phyloP scores from a whole-genome alignment of 2,113 vertebrate genomes.

The Monarcha castaneiventris region DNA sequence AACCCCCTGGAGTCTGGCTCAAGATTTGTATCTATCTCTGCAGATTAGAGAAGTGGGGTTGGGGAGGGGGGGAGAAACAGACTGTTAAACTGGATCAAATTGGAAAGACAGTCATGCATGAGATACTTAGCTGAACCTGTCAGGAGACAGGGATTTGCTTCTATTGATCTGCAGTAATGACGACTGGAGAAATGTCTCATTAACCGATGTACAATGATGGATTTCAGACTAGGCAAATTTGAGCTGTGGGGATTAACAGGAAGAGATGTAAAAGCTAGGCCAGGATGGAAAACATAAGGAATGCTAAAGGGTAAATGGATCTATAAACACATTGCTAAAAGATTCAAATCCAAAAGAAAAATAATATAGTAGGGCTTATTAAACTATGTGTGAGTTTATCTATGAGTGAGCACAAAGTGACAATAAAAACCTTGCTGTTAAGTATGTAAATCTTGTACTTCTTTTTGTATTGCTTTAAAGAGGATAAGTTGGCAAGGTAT shows the following conservation, averaged over 20 bases:
- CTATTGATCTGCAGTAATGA: slow-evolving; percentile 55
- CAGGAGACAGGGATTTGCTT: slow-evolving; percentile 66
- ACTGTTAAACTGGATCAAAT: slow-evolving; percentile 55
- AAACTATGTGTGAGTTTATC: not conserved
- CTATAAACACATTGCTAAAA: not conserved
- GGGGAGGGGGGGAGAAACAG: slow-evolving; percentile 7
- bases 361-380: not conserved
- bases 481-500: not conserved
- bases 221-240: slow-evolving; percentile 26
- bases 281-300: not conserved
- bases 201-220: not conserved
- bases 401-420: not conserved
- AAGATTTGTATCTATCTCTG: slow-evolving; percentile 46
- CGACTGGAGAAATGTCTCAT: slow-evolving; percentile 47
- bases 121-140: slow-evolving; percentile 59
- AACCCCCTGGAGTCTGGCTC: slow-evolving; percentile 33
- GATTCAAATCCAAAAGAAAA: not conserved
- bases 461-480: not conserved
- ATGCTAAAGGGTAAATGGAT: not conserved
- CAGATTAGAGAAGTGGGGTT: slow-evolving; percentile 30
- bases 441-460: not conserved
- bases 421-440: not conserved
- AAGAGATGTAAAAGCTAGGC: not conserved
- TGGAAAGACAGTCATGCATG: slow-evolving; percentile 56
- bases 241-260: not conserved